A percentile compares a stretch with the other conserved stretches of the same genome.
Evolutionary conservation across 2,888 invertebrate genomes (phyloP).

Genomic region (Mythimna impura): DNA sequence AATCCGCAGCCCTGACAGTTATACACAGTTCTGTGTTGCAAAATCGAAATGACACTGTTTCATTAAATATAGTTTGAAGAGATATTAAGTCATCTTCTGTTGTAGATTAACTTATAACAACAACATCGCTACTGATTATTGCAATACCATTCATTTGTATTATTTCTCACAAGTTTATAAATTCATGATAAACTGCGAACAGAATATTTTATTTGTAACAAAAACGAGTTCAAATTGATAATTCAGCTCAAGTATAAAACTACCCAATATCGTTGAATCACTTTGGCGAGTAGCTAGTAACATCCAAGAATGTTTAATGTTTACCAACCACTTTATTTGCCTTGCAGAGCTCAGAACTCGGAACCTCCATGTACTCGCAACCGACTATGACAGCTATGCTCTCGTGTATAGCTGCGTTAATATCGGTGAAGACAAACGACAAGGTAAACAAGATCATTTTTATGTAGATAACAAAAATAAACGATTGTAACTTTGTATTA

Average conservation of each 20-base stretch:
- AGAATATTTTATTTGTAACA: background rate
- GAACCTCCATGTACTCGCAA: constrained; percentile 78
- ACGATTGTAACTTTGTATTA: background rate
- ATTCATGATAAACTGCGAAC: background rate
- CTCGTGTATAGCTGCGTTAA: constrained; percentile 81
- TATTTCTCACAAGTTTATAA: too few relatives aligned
- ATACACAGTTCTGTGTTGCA: too few relatives aligned
- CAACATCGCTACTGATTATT: too few relatives aligned
- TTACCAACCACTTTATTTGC: background rate
- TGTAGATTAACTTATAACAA: too few relatives aligned
- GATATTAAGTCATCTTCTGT: too few relatives aligned
- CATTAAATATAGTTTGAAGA: too few relatives aligned
- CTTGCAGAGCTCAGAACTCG: constrained; percentile 61
- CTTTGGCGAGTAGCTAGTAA: background rate
- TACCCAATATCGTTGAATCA: background rate
- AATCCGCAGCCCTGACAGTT: too few relatives aligned
- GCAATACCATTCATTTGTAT: too few relatives aligned
- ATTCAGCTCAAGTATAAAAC: background rate
- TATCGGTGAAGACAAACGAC: constrained; percentile 69
- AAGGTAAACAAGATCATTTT: constrained; percentile 72
- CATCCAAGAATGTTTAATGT: background rate
- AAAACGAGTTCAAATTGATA: background rate
- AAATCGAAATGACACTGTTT: too few relatives aligned
- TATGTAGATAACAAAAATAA: background rate
- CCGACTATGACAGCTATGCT: constrained; percentile 80